Conservation (phyloP, 2,797 vertebrate genomes). For the Gallinago solitaria region DNA sequence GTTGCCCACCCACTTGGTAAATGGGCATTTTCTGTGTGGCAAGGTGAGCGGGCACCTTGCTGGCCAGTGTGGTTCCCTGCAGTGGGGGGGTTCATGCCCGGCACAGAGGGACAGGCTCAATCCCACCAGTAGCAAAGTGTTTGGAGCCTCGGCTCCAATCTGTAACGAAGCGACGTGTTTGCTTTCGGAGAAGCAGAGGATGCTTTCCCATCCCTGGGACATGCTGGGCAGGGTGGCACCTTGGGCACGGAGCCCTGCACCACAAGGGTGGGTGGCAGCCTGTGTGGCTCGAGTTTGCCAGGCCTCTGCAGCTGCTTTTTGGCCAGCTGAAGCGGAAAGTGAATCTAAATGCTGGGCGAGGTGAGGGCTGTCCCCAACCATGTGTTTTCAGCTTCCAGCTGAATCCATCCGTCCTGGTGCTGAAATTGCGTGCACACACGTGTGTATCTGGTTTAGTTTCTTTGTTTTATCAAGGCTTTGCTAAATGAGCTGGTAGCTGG, state of each 20-base stretch:
- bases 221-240: not conserved
- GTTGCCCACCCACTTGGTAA: not conserved
- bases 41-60: not conserved
- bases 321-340: not conserved
- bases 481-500: not conserved
- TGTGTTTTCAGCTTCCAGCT: fast-evolving
- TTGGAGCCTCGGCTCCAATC: not conserved
- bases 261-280: fast-evolving
- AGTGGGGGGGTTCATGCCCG: fast-evolving
- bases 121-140: fast-evolving
- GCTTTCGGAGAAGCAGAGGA: not conserved
- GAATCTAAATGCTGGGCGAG: not conserved
- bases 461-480: not conserved
- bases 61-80: fast-evolving
- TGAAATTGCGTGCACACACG: fast-evolving
- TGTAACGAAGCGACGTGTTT: fast-evolving
- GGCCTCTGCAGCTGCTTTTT: not conserved
- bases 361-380: not conserved
- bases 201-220: not conserved
- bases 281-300: fast-evolving
- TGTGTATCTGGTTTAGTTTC: fast-evolving
- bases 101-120: fast-evolving
- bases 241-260: not conserved
- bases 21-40: fast-evolving
- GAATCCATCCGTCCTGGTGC: fast-evolving